Base-by-base conservation (phyloP, 2,888 invertebrate species). In the Lepidocyrtoides sp. region DNA sequence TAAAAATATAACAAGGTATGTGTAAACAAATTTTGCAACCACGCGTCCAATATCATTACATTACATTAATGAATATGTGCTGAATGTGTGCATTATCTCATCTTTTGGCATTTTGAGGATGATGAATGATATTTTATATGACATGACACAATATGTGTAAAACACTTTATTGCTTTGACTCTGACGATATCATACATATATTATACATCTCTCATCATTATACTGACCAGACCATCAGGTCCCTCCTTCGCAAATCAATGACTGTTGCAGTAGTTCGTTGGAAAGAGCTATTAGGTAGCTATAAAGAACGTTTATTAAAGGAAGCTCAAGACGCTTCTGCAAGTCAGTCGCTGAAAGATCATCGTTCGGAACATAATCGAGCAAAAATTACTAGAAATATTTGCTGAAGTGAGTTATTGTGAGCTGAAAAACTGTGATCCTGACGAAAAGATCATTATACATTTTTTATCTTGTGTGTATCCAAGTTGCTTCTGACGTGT, bases 281-380 rank as follows among this genome's bases (percentile, higher is more conserved):
- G 75, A 48, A 75, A 75, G 23, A 20, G 48, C 75, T 48, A 75
- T 75, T 75, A 75, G 75, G 75, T 10, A 75, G 23, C 4, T 77
- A 48, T 2, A 32, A 36, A 89, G 89, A 89, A 89, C 89, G 89
- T 89, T 89, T 89, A 89, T 89, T 89, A 89, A 83, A 75, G 77
- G 77, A 2, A 57, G 75, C 8, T n/a, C 84, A 77, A 66, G 89
- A 89, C 89, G 89, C 84, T 83, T 84, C 84, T 89, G 89, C 48
- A 89, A 84, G 44, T 89, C 84, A 89, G 89, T 89, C 84, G 84
- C 77, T 63, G 54, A 83, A 51, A 77, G 89, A 89, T 83, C 77
- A 77, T 32, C 89, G 84, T 77, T 77, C 63, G 63, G 89, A 89
- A 51, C 69, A 88, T 36, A 41, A 36, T 48, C 36, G 20, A 23